Percentiles rank a stretch among this genome's conserved stretches.
Evolutionary conservation across 53 echinoderm and acorn worm genomes (phyloP).

Genomic region (Mesocentrotus franciscanus): DNA sequence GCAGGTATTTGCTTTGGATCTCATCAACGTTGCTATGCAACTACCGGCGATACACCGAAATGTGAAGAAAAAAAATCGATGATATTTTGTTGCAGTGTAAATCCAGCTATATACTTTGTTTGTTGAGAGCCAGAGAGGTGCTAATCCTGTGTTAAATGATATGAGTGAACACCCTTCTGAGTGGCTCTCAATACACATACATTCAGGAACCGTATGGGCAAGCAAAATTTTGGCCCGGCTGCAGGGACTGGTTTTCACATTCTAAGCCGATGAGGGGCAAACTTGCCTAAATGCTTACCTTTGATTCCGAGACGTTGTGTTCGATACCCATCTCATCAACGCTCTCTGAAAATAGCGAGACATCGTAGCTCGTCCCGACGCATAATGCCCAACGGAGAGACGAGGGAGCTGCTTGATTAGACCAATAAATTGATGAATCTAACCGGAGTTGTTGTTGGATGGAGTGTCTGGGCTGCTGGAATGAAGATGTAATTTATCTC

Average conservation of each 20-base stretch:
- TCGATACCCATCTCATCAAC: conserved; percentile 42
- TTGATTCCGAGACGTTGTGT: background rate
- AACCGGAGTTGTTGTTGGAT: background rate
- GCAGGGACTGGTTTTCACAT: background rate
- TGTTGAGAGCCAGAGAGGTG: no score
- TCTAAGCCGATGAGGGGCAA: background rate
- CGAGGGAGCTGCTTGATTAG: background rate
- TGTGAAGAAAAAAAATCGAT: no score
- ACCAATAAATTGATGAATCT: conserved; percentile 49
- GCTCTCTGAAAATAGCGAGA: background rate
- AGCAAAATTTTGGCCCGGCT: background rate
- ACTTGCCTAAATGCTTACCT: background rate
- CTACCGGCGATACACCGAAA: no score
- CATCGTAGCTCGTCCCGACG: conserved; percentile 18
- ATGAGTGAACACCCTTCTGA: background rate
- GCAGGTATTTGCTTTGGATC: no score
- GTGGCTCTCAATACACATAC: background rate
- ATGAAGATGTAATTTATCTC: conserved; percentile 35
- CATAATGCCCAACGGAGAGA: conserved; percentile 43
- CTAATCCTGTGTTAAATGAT: no score
- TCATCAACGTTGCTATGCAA: no score
- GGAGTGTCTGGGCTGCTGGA: conserved; percentile 11
- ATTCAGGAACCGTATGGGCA: background rate
- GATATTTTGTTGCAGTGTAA: no score
- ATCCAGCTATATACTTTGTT: no score